Evolutionary conservation across 2,797 vertebrate species (phyloP), one percentile per base, ranked within the genome.

Genomic region (Alosa sapidissima): DNA sequence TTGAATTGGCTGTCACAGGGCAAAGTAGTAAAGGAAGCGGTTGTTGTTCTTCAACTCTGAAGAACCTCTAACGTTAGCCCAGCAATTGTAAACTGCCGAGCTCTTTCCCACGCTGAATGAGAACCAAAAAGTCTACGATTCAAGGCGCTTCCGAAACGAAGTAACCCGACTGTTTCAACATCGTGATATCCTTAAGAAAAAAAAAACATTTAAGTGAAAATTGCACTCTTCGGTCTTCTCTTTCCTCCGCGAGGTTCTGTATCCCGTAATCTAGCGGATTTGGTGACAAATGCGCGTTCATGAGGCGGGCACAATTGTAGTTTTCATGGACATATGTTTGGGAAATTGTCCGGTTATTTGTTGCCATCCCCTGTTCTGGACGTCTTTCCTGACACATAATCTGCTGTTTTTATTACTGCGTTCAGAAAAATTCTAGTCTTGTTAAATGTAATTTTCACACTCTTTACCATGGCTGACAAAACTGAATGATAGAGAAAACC

Each of bases 261-360:
- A 72, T 92, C 90, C 86, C 88, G 83, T 91, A 88, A 90, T 93
- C 92, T 93, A 94, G 93, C 93, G 93, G 95, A 95, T 95, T 94
- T 93, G 88, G 89, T 88, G 88, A 91, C 89, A 4, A 3, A 86
- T 81, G 91, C 90, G 88, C 90, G 90, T 89, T 86, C 90, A 86
- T 68, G 85, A 48, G 92, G 33, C 21, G 90, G 89, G 90, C 91
- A 90, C 88, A 75, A 11, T 82, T 0, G 85, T 60, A 49, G 55
- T 87, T 89, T 88, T 91, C 92, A 89, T 88, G 84, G 72, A 49
- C 90, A 89, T 87, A 89, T 89, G 89, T 91, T 55, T 51, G 85
- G 89, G 86, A 78, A 81, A 86, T 86, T 84, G 85, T 88, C 83
- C 85, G 19, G 21, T n/a, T 91, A 21, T 36, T 41, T 91, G 90